Conservation (phyloP, 2,888 invertebrate species). For the Pandemis corylana region DNA sequence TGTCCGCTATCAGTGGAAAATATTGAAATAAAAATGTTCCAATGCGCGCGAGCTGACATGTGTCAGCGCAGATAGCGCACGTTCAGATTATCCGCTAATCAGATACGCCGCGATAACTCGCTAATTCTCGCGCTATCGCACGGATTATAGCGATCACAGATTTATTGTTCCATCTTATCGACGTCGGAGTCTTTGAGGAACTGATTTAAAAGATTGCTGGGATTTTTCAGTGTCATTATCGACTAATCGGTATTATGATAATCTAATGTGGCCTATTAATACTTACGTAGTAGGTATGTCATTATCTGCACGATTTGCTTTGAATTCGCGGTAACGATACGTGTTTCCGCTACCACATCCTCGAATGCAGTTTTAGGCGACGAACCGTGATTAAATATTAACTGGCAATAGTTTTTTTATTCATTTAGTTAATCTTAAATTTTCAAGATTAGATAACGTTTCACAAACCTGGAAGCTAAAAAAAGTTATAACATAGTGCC, state of each 20-base stretch:
- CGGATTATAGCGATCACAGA: conserved; percentile 72
- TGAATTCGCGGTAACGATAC: conserved; percentile 6
- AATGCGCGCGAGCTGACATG: conserved; percentile 19
- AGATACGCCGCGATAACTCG: conserved; percentile 48
- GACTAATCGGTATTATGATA: conserved; percentile 30
- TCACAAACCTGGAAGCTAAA: background rate
- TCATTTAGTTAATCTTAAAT: too few relatives aligned
- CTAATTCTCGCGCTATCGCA: conserved; percentile 66
- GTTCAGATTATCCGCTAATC: conserved; percentile 59
- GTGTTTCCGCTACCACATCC: conserved; percentile 9
- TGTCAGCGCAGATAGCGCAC: conserved; percentile 51
- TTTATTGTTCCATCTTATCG: conserved; percentile 69
- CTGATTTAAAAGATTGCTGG: conserved; percentile 12
- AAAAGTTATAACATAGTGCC: too few relatives aligned
- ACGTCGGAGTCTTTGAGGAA: conserved; percentile 63
- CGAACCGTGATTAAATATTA: background rate
- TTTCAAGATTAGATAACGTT: background rate
- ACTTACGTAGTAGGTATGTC: background rate
- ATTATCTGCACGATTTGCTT: conserved; percentile 14
- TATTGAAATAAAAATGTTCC: conserved; percentile 25
- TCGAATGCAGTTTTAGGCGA: background rate
- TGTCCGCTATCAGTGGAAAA: conserved; percentile 14
- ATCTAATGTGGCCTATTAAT: conserved; percentile 17
- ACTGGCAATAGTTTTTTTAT: background rate
- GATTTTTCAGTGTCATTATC: conserved; percentile 32